Percentiles rank a stretch among this genome's conserved stretches.
phyloP scores from a whole-genome alignment of 2,888 invertebrate genomes.

The Phortica magna region DNA sequence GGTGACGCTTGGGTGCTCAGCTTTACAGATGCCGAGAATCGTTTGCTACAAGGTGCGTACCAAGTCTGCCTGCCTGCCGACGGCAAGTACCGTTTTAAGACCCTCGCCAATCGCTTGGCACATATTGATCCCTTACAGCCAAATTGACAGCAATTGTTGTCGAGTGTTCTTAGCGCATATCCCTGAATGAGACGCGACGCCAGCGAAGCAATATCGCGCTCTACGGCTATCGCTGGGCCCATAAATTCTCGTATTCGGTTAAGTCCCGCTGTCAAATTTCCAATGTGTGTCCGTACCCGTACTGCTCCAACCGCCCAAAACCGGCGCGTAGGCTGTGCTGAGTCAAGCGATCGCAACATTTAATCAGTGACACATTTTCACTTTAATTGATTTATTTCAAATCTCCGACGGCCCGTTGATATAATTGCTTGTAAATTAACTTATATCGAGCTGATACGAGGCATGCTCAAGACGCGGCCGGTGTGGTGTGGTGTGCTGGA shows the following conservation, averaged over 20 bases:
- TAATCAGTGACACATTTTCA: slow-evolving; percentile 68
- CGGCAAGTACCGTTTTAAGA: slow-evolving; percentile 44
- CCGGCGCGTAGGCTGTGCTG: no score
- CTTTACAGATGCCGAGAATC: slow-evolving; percentile 94
- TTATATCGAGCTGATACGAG: slow-evolving; percentile 39
- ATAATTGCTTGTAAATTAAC: slow-evolving; percentile 72
- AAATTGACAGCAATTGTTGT: no score
- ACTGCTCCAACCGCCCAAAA: no score
- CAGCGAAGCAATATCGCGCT: no score
- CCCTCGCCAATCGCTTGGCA: neutral
- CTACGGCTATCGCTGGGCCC: no score
- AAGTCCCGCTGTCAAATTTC: no score
- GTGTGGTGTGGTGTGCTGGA: neutral
- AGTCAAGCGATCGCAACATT: no score
- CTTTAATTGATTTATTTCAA: slow-evolving; percentile 72
- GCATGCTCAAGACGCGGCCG: neutral
- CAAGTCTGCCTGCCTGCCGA: slow-evolving; percentile 52
- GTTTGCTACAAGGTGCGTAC: slow-evolving; percentile 85
- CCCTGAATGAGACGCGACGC: no score
- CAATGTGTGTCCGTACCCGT: no score
- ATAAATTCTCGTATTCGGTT: no score
- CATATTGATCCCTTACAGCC: neutral
- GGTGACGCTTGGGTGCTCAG: slow-evolving; percentile 97
- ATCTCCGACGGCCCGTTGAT: slow-evolving; percentile 67
- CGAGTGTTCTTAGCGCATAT: no score